Evolutionary conservation across 2,797 vertebrate genomes (phyloP), one percentile per base, ranked within the genome.

Genomic region (Lutjanus argentimaculatus): DNA sequence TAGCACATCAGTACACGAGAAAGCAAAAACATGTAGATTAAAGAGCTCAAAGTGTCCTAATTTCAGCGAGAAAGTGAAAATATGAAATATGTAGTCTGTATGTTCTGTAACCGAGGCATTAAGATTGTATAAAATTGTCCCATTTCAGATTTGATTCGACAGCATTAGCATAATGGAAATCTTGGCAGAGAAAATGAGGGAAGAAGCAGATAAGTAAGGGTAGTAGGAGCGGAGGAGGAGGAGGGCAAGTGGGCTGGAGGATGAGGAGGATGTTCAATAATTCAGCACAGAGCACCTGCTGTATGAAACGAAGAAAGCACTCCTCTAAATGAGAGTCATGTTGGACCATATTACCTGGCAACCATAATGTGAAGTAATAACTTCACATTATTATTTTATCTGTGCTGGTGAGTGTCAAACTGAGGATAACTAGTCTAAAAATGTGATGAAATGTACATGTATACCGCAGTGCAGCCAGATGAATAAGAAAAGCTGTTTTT

Each of bases 201-300:
- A 68, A 77, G 66, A 77, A 72, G 82, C 65, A 72, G 72, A 84
- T 72, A 77, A 78, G 46, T 82, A 64, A 79, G 67, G 56, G 36
- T 12, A 67, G 67, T 6, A 43, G 51, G 48, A 52, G 57, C 19
- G 73, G 70, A 75, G 56, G 46, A 74, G 51, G 68, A 79, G 52
- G 68, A 70, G 81, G 40, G 55, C 21, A 14, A 70, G 77, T 65
- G 70, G 36, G 73, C 59, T 66, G 43, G 52, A 67, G 68, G 49
- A 81, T 30, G 53, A 75, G 58, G 67, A 62, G 49, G 42, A 19
- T 85, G 48, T 69, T 93, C 55, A 91, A 92, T 92, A 88, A 93
- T 92, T 91, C 74, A 92, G 61, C 63, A 25, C 51, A 61, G 67
- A 76, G 72, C 75, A 80, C 77, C 81, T 85, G 68, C 83, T 85